These are phyloP conservation scores for Sylvicapra grimmia DNA, from an alignment of 2,113 vertebrate genomes.

Conservation along the genomic window DNA sequence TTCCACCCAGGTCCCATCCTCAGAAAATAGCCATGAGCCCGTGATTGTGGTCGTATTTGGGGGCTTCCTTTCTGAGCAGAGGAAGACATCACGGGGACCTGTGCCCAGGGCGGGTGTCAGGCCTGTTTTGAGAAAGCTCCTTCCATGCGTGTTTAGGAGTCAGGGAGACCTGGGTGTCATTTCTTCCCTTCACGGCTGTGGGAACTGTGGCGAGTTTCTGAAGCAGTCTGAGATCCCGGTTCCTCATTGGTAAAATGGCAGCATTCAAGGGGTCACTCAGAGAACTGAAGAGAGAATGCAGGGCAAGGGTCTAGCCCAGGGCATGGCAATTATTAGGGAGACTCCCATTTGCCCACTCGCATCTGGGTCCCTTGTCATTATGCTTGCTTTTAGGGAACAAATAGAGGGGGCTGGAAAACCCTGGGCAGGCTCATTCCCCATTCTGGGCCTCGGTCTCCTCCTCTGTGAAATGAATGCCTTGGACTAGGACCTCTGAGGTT, in stretches of 20 bases:
- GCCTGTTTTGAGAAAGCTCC: background rate
- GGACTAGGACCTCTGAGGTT: background rate
- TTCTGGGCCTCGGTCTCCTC: background rate
- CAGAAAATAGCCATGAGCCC: background rate
- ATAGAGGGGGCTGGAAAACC: background rate
- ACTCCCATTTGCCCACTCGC: too few relatives aligned
- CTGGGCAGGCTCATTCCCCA: background rate
- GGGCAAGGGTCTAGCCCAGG: background rate
- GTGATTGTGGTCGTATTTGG: background rate
- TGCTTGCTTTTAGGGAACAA: background rate
- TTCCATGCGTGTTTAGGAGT: background rate
- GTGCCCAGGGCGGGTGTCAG: fast-evolving
- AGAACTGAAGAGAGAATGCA: background rate
- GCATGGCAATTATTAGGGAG: background rate
- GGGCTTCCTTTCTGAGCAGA: background rate
- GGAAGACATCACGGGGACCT: background rate
- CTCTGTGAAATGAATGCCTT: background rate
- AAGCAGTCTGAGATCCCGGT: background rate
- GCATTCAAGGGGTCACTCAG: background rate
- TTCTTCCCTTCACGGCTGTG: background rate
- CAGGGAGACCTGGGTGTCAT: background rate
- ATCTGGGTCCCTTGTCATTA: background rate
- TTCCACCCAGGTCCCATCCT: background rate
- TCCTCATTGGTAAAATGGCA: background rate
- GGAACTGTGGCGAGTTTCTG: background rate